Evolutionary conservation across 1,140 invertebrate species (phyloP).

Genomic region (Drosophila willistoni): DNA sequence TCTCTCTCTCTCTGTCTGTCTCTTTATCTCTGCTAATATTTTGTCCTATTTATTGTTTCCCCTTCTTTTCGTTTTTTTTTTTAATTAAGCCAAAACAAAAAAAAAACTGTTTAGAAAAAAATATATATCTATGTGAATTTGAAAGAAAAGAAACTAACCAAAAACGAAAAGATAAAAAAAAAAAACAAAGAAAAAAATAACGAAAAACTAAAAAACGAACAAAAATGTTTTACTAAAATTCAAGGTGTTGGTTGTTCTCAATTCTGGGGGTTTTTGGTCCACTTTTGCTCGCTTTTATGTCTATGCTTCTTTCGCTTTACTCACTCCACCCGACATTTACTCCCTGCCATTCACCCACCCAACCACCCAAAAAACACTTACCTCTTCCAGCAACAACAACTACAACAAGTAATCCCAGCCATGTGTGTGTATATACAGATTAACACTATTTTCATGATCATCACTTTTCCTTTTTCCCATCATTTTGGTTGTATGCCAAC

Average conservation of each 20-base stretch:
- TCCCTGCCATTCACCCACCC: constrained; percentile 12
- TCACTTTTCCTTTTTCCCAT: constrained; percentile 2
- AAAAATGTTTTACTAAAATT: constrained; percentile 78
- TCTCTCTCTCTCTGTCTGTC: neutral
- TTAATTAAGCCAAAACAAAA: constrained; percentile 40
- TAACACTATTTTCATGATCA: constrained; percentile 19
- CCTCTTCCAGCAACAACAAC: neutral
- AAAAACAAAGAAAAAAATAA: constrained; percentile 21
- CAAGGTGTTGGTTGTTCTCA: constrained; percentile 37
- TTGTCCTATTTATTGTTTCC: constrained; percentile 30
- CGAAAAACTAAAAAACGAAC: constrained; percentile 52
- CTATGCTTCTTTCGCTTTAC: constrained; percentile 22
- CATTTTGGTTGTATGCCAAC: neutral
- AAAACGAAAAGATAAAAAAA: constrained; percentile 34
- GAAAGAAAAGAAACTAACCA: constrained; percentile 21
- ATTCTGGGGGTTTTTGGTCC: constrained; percentile 45
- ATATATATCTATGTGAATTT: constrained; percentile 55
- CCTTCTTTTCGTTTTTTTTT: constrained; percentile 19
- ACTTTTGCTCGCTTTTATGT: constrained; percentile 14
- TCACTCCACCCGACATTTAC: constrained; percentile 6
- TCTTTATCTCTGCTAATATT: constrained; percentile 5
- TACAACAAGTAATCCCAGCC: neutral
- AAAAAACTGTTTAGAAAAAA: constrained; percentile 5
- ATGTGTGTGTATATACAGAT: constrained; percentile 24
- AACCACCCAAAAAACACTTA: constrained; percentile 6